Evolutionary conservation across 2,797 vertebrate genomes (phyloP).

Genomic region (Ictinia mississippiensis): DNA sequence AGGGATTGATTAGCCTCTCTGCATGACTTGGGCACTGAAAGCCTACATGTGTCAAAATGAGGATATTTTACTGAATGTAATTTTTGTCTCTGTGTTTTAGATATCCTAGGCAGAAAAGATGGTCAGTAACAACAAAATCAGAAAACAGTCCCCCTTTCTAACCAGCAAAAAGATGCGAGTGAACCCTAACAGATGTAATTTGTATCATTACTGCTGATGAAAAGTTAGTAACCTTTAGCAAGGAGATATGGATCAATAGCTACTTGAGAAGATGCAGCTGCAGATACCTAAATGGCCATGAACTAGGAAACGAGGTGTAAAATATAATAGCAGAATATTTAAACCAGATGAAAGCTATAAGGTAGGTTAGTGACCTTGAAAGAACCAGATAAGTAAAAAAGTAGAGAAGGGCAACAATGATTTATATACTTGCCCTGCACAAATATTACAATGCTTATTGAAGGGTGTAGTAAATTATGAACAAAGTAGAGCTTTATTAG

Average conservation of each 20-base stretch:
- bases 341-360: conserved; percentile 57
- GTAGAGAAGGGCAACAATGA: conserved; percentile 14
- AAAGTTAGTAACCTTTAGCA: conserved; percentile 63
- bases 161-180: not conserved
- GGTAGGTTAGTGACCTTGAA: conserved; percentile 55
- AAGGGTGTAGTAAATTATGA: conserved; percentile 41
- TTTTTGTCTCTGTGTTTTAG: not conserved
- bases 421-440: conserved; percentile 39
- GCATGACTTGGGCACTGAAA: not conserved
- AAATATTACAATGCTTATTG: conserved; percentile 54
- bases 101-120: not conserved
- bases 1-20: conserved; percentile 18
- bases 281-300: conserved; percentile 12
- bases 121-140: not conserved
- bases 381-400: conserved; percentile 21
- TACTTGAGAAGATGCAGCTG: conserved; percentile 37
- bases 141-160: not conserved
- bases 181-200: conserved; percentile 28
- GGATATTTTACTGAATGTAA: not conserved
- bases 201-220: conserved; percentile 23
- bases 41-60: not conserved
- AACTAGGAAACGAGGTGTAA: conserved; percentile 43
- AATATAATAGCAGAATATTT: conserved; percentile 49
- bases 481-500: conserved; percentile 25
- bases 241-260: conserved; percentile 60